Base-by-base conservation (phyloP, 2,888 invertebrate species). In the Lymantria dispar region DNA sequence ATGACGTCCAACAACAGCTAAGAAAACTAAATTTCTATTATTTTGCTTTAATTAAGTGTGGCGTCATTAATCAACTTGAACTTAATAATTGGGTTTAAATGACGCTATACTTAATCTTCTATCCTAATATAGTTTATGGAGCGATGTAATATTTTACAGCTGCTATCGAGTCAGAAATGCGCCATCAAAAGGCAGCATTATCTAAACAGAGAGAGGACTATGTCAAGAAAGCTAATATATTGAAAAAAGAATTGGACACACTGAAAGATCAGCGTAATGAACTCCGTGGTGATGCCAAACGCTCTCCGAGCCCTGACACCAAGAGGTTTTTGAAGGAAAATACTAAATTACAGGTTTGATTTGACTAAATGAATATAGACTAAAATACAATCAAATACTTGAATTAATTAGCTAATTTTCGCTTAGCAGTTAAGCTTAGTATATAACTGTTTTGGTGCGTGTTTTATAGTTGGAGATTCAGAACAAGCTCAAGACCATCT, bases 171-270 rank as follows among this genome's bases (percentile, higher is more conserved):
- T 94, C 96, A 61, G 96, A 96, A 89, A 94, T 95, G 80, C 95
- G 95, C 68, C 96, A 96, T 68, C 96, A 97, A 81, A 95, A 95
- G 77, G 95, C 95, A 8, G 95, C 96, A 50, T 83, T 97, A 60
- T 93, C 94, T 22, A 95, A 95, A 69, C 96, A 97, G 74, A 94
- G 96, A 10, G 95, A 96, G 74, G 96, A 96, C 70, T 97, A 97
- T 82, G 93, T 95, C 56, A 94, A 94, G 79, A 96, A 96, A 80
- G 94, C 95, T 0, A 84, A 91, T 2, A 93, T 95, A 38, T 87
- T 97, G 49, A 95, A 95, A 70, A 94, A 95, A 60, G 96, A 97
- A 82, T 87, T 97, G 67, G 95, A 96, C 68, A 94, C 95, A 43
- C 85, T 97, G 37, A 94, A 95, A 69, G 94, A 95, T 47, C 97